Evolutionary conservation across 92 coral and sea anemone genomes (phyloP).

Genomic region (Pocillopora grandis): DNA sequence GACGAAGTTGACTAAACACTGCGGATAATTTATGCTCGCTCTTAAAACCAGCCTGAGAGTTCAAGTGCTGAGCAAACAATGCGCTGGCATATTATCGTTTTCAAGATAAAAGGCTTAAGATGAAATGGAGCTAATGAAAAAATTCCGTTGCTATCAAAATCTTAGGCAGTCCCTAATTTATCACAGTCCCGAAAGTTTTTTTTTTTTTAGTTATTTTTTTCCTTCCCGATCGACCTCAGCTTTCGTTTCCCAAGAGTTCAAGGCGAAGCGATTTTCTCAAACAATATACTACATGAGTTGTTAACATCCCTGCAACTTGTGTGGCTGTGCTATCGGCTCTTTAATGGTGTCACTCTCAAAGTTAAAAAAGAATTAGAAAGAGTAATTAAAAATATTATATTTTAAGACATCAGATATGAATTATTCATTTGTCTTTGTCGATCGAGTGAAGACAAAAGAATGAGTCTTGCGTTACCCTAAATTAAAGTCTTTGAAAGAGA

Average conservation of each 20-base stretch:
- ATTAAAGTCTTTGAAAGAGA: background rate
- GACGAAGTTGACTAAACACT: background rate
- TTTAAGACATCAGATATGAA: background rate
- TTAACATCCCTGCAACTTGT: background rate
- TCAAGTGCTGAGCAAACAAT: conserved; percentile 6
- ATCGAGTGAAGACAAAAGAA: background rate
- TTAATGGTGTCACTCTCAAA: background rate
- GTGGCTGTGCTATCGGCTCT: background rate
- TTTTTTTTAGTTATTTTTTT: background rate
- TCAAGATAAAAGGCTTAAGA: background rate
- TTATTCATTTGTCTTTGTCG: conserved; percentile 11
- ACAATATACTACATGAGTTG: conserved; percentile 21
- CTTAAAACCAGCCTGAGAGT: background rate
- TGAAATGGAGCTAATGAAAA: background rate
- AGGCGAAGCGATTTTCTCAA: background rate
- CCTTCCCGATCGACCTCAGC: background rate
- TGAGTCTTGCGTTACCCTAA: background rate
- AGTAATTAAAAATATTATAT: background rate
- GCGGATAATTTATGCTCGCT: background rate
- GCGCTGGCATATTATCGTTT: background rate
- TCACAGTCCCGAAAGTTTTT: background rate
- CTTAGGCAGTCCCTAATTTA: background rate
- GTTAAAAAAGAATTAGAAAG: background rate
- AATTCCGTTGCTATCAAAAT: background rate
- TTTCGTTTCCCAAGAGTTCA: background rate